Percentiles rank a stretch among this genome's conserved stretches.
Evolutionary conservation across 2,113 vertebrate genomes (phyloP).

Genomic region (Rafetus swinhoei): DNA sequence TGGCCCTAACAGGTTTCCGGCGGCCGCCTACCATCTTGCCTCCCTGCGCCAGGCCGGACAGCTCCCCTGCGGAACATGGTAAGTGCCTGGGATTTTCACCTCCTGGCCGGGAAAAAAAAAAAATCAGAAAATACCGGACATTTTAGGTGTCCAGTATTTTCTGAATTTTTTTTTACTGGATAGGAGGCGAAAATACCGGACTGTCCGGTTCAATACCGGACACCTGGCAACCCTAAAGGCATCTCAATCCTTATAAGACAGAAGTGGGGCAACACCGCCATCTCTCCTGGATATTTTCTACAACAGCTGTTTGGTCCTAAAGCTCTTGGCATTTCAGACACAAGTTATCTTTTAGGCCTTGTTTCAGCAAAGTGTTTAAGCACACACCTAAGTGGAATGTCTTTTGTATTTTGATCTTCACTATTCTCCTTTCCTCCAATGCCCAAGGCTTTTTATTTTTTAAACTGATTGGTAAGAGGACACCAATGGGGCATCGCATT

Average conservation of each 20-base stretch:
- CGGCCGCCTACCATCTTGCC: too few relatives aligned
- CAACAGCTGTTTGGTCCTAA: accelerated
- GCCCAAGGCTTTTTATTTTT: not conserved
- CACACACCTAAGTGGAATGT: accelerated
- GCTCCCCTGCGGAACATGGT: too few relatives aligned
- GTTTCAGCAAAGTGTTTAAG: not conserved
- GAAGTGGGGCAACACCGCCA: not conserved
- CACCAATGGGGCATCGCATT: not conserved
- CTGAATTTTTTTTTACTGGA: too few relatives aligned
- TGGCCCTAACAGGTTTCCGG: too few relatives aligned
- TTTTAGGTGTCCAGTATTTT: too few relatives aligned
- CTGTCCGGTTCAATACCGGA: too few relatives aligned
- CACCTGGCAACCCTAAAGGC: not conserved
- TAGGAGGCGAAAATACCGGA: too few relatives aligned
- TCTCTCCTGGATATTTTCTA: not conserved
- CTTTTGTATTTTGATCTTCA: not conserved
- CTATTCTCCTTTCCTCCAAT: not conserved
- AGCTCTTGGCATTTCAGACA: accelerated
- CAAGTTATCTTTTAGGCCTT: accelerated
- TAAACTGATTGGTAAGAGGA: not conserved
- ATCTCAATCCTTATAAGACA: not conserved
- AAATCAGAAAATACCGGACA: too few relatives aligned
- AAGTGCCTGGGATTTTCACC: too few relatives aligned
- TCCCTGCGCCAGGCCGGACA: too few relatives aligned
- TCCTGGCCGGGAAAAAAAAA: too few relatives aligned